phyloP scores from a whole-genome alignment of 2,113 vertebrate genomes.

The Eclectus roratus region DNA sequence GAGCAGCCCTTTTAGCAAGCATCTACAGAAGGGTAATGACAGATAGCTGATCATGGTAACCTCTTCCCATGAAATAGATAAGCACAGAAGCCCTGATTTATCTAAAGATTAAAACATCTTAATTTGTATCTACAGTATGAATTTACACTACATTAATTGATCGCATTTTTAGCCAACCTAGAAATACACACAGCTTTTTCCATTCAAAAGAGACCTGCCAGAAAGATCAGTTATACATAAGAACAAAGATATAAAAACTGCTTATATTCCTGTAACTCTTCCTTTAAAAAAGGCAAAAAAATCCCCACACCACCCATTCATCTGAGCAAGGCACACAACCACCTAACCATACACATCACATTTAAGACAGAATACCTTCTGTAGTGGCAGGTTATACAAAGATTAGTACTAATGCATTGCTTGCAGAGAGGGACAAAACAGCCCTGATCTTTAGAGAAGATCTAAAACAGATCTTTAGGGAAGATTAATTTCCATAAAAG shows the following conservation, averaged over 20 bases:
- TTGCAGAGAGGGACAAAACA: neutral
- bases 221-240: neutral
- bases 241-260: neutral
- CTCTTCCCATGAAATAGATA: neutral
- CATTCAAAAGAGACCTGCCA: neutral
- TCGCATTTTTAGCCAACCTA: neutral
- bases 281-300: neutral
- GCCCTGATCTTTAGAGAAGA: neutral
- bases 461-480: neutral
- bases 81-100: neutral
- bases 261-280: neutral
- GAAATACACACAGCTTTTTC: neutral
- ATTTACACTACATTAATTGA: neutral
- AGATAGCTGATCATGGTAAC: neutral
- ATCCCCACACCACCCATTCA: fast-evolving
- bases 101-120: neutral
- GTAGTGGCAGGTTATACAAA: neutral
- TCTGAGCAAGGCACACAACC: neutral
- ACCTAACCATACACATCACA: neutral
- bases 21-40: neutral
- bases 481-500: neutral
- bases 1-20: neutral
- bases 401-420: neutral
- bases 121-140: neutral
- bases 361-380: neutral